Evolutionary conservation across 2,888 invertebrate genomes (phyloP).

Genomic region (Tachina fera): DNA sequence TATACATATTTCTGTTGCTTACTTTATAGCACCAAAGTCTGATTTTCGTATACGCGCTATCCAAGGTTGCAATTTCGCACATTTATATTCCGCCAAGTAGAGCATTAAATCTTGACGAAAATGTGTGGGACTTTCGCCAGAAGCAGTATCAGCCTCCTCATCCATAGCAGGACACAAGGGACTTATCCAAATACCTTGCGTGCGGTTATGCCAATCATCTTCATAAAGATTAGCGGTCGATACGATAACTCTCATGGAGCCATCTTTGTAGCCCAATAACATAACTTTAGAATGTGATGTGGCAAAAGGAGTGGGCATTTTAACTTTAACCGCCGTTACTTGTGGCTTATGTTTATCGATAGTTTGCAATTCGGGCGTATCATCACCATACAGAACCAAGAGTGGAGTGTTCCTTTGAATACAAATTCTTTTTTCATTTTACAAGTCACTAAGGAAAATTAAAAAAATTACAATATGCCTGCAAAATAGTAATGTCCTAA

Average conservation of each 20-base stretch:
- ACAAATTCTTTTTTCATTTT: background rate
- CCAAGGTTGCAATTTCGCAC: constrained; percentile 88
- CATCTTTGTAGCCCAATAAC: constrained; percentile 91
- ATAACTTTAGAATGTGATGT: constrained; percentile 97
- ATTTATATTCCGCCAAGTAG: constrained; percentile 90
- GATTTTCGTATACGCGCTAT: constrained; percentile 88
- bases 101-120: constrained; percentile 91
- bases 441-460: background rate
- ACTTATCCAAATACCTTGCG: constrained; percentile 97
- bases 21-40: constrained; percentile 94
- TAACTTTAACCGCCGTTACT: constrained; percentile 87
- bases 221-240: constrained; percentile 96
- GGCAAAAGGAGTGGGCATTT: constrained; percentile 91
- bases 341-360: constrained; percentile 86
- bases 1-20: constrained; percentile 75
- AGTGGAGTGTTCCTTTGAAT: constrained; percentile 86
- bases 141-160: constrained; percentile 83
- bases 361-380: constrained; percentile 85
- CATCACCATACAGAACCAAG: constrained; percentile 90
- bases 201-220: constrained; percentile 96
- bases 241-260: constrained; percentile 92
- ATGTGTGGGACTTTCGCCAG: constrained; percentile 91
- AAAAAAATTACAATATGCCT: constrained; percentile 85
- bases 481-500: constrained; percentile 92
- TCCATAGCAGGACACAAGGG: constrained; percentile 89